Conservation (phyloP, 2,888 invertebrate genomes). For the Galerucella nymphaeae region DNA sequence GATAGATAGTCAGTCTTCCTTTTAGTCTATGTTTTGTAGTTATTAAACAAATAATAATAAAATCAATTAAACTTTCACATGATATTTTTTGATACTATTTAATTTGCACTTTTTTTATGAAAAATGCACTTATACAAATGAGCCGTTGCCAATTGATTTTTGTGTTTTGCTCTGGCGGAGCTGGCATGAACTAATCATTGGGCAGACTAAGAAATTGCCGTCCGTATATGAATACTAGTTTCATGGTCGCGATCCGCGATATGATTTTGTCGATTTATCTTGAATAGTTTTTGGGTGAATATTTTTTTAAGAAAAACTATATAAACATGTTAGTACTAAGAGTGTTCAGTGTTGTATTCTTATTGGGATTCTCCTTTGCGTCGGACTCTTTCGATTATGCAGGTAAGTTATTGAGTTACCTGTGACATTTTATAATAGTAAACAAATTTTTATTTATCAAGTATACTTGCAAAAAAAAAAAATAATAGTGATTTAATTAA, state of each 20-base stretch:
- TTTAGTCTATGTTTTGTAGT: no score
- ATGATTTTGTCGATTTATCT: constrained; percentile 45
- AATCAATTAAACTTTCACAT: no score
- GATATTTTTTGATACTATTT: not conserved
- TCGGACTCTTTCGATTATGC: constrained; percentile 48
- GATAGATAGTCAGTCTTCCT: no score
- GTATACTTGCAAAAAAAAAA: constrained; percentile 8
- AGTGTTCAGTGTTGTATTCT: constrained; percentile 49
- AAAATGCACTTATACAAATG: constrained; percentile 23
- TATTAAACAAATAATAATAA: no score
- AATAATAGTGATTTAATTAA: not conserved
- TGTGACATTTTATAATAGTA: constrained; percentile 40
- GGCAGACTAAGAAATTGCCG: constrained; percentile 50
- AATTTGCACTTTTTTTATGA: not conserved
- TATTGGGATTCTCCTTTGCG: constrained; percentile 48
- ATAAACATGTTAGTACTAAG: constrained; percentile 50
- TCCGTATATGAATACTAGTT: constrained; percentile 49
- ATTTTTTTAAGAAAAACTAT: constrained; percentile 44
- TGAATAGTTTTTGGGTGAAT: constrained; percentile 48
- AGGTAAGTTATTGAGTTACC: constrained; percentile 49
- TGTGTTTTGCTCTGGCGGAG: constrained; percentile 42
- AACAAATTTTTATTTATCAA: constrained; percentile 33
- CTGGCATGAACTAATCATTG: constrained; percentile 45
- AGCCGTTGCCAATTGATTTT: constrained; percentile 43
- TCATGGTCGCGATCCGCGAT: constrained; percentile 44